Base-by-base conservation (phyloP, 1,140 invertebrate species). In the Propsilocerus akamusi region DNA sequence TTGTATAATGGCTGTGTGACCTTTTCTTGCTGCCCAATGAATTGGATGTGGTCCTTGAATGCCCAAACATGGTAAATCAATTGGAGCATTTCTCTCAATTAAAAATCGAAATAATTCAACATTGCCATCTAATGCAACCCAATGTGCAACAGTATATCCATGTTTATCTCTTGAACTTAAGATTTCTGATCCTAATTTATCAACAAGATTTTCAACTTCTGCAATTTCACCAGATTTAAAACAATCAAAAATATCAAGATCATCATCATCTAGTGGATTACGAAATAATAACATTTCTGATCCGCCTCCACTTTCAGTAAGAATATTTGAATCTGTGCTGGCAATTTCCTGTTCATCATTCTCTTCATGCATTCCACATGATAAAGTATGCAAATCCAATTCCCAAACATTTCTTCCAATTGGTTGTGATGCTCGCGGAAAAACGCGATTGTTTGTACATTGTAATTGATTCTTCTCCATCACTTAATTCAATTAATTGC, bases 61-160 rank as follows among this genome's bases (percentile, higher is more conserved):
- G 32, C 89, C 88, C 47, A 89, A 68, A 58, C 87, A 91, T 1
- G 86, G 80, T 37, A 91, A 68, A 67, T 94, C 84, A 6, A 92
- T 75, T 2, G 86, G 84, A 12, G 82, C 85, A 49, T 77, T 80
- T 50, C 78, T 71, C 58, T 90, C 86, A 11, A 92, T 78, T 41
- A 94, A 72, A 58, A 86, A 87, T 10, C 84, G 71, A 81, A 85
- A 85, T 37, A 86, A 76, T 62, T 86, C 80, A 11, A 84, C 77
- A 57, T 84, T 84, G 12, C 89, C 88, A 59, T 91, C 86, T 7
- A 92, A 66, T 23, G 87, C 86, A 10, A 85, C 86, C 89, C 88
- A 93, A 64, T 93, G 89, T 10, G 86, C 86, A 3, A 86, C 85
- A 1, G 88, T 92, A 61, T 93, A 91, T 14, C 88, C 89, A 71